Evolutionary conservation across 2,888 invertebrate species (phyloP), one percentile per base, ranked within the genome.

Genomic region (Bursaphelenchus okinawaensis): DNA sequence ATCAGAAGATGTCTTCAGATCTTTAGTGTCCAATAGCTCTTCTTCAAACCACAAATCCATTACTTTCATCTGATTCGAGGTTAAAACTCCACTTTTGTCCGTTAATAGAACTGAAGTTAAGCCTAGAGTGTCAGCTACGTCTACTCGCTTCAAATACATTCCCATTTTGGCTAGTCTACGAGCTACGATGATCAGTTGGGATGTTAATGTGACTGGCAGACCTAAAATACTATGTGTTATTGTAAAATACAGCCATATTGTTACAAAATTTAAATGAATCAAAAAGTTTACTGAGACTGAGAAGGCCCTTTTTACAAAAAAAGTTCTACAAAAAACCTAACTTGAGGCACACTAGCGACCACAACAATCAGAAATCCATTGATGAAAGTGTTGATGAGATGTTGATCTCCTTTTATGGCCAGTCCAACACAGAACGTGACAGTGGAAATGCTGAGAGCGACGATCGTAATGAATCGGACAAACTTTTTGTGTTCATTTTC

Each of bases 311-410:
- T n/a, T n/a, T n/a, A n/a, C n/a, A n/a, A n/a, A n/a, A n/a, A n/a
- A n/a, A n/a, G n/a, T n/a, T n/a, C n/a, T n/a, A n/a, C n/a, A n/a
- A n/a, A n/a, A n/a, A n/a, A 28, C 60, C 54, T 52, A 68, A 72
- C 73, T 59, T 77, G 77, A 20, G 77, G 77, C 31, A 77, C 75
- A 60, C 73, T 71, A 19, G 75, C 77, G 56, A 76, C 72, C 54
- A 76, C 67, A 22, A 75, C 74, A 68, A 76, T 69, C 6, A 77
- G 62, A 52, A 77, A 77, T 22, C 75, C 75, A 57, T 74, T 75
- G 60, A 77, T 69, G 54, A 77, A 76, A n/a, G 72, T 68, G 26
- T 69, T 62, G 29, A 75, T 51, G 57, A 76, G 65, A n/a, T 74
- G 67, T 51, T 70, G 65, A 31, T 69, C 68, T 31, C 67, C 62